Evolutionary conservation across 2,113 vertebrate genomes (phyloP), one percentile per base, ranked within the genome.

Genomic region (Ptychochromis oligacanthus): DNA sequence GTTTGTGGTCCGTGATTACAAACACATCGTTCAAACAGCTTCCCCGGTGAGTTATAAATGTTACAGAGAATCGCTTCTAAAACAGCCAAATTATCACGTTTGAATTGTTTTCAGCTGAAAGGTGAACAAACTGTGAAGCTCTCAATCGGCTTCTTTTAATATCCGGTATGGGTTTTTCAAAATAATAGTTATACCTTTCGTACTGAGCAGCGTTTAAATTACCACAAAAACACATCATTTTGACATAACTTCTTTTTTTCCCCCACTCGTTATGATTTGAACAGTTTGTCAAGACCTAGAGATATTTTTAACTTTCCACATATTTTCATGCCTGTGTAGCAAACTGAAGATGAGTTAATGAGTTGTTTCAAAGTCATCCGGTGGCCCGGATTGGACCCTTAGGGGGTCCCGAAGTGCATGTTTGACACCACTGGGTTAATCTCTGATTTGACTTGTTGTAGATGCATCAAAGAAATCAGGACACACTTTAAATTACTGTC

Each of bases 11-110:
- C 17, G 24, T 24, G 24, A n/a, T 40, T 18, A 13, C 5, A 70
- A 17, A 79, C 7, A 22, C 28, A 12, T 22, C 15, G 6, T n/a
- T n/a, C 28, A 64, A 80, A 43, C 43, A 2, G 17, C 6, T 61
- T 14, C 4, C 3, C 55, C 13, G 88, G 91, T 92, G 59, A 92
- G 91, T 87, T 43, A 7, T 12, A 0, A 36, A 11, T 22, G 18
- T 70, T 17, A 2, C 10, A 46, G 18, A 56, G 1, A 57, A 22
- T 34, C 8, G 0, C 7, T 2, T 26, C 6, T 52, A 26, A 77
- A 72, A 1, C 3, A 18, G 15, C 0, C 20, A 38, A 40, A 38
- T 8, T 55, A 3, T 62, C 18, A 5, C 1, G 34, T 49, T 83
- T 83, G 6, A 58, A 14, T 10, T 38, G 13, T 14, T 1, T 61